Conservation (phyloP, 2,113 vertebrate species). For the Erythrolamprus reginae region DNA sequence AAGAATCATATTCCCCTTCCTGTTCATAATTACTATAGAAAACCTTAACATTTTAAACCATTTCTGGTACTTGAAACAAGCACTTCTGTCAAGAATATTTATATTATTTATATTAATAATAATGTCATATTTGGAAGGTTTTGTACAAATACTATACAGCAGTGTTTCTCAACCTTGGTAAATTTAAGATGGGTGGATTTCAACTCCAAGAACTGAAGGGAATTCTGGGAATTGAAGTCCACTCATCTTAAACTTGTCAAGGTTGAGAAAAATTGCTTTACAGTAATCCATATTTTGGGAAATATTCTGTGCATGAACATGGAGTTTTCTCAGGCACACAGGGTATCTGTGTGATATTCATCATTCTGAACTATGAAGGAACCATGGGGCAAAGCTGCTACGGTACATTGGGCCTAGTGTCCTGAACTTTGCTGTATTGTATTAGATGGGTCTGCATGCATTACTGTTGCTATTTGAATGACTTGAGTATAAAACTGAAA, state of each 20-base stretch:
- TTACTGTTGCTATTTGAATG: not conserved
- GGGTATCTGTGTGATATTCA: not conserved
- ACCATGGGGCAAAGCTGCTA: not conserved
- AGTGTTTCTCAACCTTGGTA: not conserved
- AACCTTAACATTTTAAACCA: not conserved
- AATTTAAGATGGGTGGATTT: not conserved
- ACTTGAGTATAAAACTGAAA: not conserved
- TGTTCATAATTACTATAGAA: not conserved
- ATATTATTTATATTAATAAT: not conserved
- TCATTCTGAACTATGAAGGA: not conserved
- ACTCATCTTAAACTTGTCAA: not conserved
- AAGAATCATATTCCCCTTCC: rapidly evolving
- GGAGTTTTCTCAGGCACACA: not conserved
- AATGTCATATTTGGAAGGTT: not conserved
- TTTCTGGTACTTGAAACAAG: not conserved
- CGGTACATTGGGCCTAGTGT: not conserved
- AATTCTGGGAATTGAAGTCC: not conserved
- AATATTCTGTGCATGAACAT: not conserved
- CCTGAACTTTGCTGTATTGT: not conserved
- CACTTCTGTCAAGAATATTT: not conserved
- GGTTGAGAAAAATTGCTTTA: not conserved
- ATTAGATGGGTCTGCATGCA: not conserved
- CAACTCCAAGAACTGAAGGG: not conserved
- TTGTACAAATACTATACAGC: not conserved
- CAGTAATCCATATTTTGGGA: not conserved